Evolutionary conservation across 2,113 vertebrate species (phyloP), one percentile per base, ranked within the genome.

Genomic region (Anas platyrhynchos): DNA sequence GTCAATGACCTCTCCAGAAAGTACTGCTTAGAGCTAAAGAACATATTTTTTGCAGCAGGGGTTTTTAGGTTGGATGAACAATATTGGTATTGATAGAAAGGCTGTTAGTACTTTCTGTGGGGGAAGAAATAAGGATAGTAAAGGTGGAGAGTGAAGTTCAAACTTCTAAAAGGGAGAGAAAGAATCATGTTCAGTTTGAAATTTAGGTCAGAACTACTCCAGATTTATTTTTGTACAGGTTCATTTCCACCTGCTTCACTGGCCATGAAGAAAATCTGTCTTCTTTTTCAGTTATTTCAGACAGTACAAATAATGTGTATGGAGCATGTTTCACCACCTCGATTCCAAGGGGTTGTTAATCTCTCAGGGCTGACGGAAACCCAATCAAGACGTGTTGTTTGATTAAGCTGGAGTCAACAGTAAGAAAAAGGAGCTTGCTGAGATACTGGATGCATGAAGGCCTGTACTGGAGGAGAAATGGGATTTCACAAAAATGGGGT

Each of bases 161-260:
- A 8, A 44, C n/a, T 74, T 76, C 31, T 73, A 13, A 69, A 89
- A 89, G 54, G 14, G 21, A 94, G 43, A 94, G 21, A 50, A 9
- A 83, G 46, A 73, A 52, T 43, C 25, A 32, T 23, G 50, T 76
- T 93, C 71, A 55, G 46, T 73, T 88, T 91, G 88, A 94, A 92
- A 94, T 94, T 83, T 89, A 94, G 74, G 77, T 89, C 83, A 92
- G 54, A 91, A 79, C 31, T 58, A 69, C 81, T 91, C 69, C 44
- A 79, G 69, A 67, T 83, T 90, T 86, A 88, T 93, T 92, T 96
- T 78, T 86, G 62, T 73, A 69, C 4, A 5, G n/a, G 54, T 82
- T 90, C 16, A 43, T 76, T 83, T 83, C 83, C 48, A 79, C 52
- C 62, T 1, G 0, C 73, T 76, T 89, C 66, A 54, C n/a, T 79